phyloP scores from a whole-genome alignment of 2,113 vertebrate genomes.

The Psammodynastes pulverulentus region DNA sequence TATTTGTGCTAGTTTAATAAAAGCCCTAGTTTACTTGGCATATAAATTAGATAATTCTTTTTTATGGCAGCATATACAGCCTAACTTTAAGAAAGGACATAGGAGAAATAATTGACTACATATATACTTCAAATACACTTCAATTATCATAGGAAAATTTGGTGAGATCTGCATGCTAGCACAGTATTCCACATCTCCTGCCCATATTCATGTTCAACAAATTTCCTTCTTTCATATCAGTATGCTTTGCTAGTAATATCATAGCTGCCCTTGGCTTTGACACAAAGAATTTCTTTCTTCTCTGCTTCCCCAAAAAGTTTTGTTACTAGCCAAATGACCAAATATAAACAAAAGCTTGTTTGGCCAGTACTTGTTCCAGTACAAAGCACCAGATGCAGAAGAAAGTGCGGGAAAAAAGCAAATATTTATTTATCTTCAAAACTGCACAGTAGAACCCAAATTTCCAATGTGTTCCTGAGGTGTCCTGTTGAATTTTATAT shows the following conservation, averaged over 20 bases:
- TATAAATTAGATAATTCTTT: not conserved
- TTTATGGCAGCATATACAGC: not conserved
- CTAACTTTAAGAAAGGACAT: not conserved
- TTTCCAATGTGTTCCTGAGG: not conserved
- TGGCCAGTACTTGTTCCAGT: slow-evolving; percentile 82
- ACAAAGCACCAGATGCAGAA: slow-evolving; percentile 75
- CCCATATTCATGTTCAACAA: not conserved
- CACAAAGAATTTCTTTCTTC: slow-evolving; percentile 71
- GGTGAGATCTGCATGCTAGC: slow-evolving; percentile 44
- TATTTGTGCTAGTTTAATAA: not conserved
- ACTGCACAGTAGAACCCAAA: not conserved
- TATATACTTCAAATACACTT: fast-evolving
- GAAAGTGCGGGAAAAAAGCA: slow-evolving; percentile 69
- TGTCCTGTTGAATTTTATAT: not conserved
- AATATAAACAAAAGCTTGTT: slow-evolving; percentile 82
- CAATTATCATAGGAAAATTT: not conserved
- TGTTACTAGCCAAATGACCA: slow-evolving; percentile 74
- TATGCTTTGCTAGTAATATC: slow-evolving; percentile 58
- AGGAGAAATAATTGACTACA: not conserved
- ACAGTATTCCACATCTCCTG: slow-evolving; percentile 10
- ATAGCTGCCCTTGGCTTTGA: slow-evolving; percentile 58
- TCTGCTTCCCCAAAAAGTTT: slow-evolving; percentile 67
- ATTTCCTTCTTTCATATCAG: slow-evolving; percentile 54
- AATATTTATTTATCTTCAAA: not conserved
- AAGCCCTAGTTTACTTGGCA: not conserved